A percentile compares a stretch with the other conserved stretches of the same genome.
phyloP scores from a whole-genome alignment of 2,113 vertebrate species.

The Phaethornis superciliosus region DNA sequence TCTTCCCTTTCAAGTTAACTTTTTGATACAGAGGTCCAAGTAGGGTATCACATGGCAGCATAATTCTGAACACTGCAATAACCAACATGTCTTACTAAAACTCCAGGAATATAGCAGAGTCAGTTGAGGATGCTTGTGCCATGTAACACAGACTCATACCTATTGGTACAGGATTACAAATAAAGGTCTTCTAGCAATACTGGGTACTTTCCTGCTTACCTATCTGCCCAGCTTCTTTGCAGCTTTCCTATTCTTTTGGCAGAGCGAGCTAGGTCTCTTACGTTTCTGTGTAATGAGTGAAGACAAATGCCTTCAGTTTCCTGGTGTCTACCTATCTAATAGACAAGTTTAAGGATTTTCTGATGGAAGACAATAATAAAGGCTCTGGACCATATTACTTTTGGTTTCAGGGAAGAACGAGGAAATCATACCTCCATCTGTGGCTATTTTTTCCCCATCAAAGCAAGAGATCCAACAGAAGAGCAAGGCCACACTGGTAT shows the following conservation, averaged over 20 bases:
- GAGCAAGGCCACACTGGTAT: conserved; percentile 82
- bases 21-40: background rate
- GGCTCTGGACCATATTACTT: background rate
- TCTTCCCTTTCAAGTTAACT: background rate
- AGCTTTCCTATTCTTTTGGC: background rate
- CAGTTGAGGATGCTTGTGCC: background rate
- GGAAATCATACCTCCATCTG: background rate
- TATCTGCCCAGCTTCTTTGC: background rate
- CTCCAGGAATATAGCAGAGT: background rate
- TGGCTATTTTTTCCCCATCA: conserved; percentile 80
- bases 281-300: background rate
- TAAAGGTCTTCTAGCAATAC: background rate
- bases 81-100: background rate
- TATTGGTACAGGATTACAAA: background rate
- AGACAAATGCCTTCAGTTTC: background rate
- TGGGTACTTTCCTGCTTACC: background rate
- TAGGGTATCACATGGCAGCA: background rate
- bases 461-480: conserved; percentile 68
- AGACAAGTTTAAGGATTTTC: background rate
- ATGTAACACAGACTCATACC: background rate
- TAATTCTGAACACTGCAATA: background rate
- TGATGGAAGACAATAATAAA: background rate
- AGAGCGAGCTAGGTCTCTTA: background rate
- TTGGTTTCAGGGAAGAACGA: conserved; percentile 46
- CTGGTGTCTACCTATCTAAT: background rate